A percentile compares a stretch with the other conserved stretches of the same genome.
These are phyloP conservation scores for Eucidaris tribuloides DNA, from an alignment of 35 echinoderm and acorn worm species.

Conservation along the genomic window DNA sequence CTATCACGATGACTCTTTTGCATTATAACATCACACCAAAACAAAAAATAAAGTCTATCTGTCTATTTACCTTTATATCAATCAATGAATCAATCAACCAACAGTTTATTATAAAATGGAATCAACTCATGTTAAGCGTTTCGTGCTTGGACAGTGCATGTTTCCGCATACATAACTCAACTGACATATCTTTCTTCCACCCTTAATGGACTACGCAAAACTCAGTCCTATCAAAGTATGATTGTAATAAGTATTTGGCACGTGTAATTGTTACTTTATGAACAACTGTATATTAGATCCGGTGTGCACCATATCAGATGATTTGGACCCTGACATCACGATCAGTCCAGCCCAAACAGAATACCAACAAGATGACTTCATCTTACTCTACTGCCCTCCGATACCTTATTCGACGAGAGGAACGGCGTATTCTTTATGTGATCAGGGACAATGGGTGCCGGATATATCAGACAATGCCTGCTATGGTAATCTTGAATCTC, in stretches of 20 bases:
- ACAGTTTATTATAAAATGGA: background rate
- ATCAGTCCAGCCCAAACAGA: background rate
- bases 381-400: background rate
- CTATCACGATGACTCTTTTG: too few species aligned
- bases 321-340: background rate
- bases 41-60: too few species aligned
- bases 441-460: background rate
- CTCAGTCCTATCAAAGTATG: background rate
- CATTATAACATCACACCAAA: too few species aligned
- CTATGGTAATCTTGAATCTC: background rate
- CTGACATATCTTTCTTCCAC: background rate
- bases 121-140: background rate
- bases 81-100: too few species aligned
- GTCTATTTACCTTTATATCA: too few species aligned
- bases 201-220: background rate
- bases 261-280: background rate
- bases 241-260: background rate
- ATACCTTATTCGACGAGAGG: background rate
- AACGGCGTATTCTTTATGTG: background rate
- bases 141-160: background rate
- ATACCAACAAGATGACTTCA: background rate
- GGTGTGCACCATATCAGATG: background rate
- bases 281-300: background rate
- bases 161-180: background rate
- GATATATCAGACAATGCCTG: slow-evolving; percentile 22